Evolutionary conservation across 2,113 vertebrate species (phyloP).

Genomic region (Sceloporus tristichus): DNA sequence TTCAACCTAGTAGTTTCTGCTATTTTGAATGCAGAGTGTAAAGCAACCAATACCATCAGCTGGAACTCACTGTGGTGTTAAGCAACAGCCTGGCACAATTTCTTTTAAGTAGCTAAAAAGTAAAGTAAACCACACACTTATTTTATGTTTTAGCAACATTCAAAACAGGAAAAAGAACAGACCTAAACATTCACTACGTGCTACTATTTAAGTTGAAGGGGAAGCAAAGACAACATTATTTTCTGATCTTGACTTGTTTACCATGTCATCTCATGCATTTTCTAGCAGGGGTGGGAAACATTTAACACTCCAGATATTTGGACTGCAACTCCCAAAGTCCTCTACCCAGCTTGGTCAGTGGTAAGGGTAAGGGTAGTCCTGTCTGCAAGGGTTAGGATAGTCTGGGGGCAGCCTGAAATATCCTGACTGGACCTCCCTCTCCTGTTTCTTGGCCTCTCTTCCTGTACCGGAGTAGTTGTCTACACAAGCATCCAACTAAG

Average conservation of each 20-base stretch:
- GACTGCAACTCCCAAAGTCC: too few relatives aligned
- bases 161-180: slow-evolving; percentile 11
- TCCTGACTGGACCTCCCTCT: too few relatives aligned
- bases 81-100: neutral
- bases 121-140: slow-evolving; percentile 26
- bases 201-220: neutral
- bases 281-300: neutral
- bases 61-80: accelerated
- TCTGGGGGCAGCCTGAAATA: too few relatives aligned
- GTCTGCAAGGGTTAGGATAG: too few relatives aligned
- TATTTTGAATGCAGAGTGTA: neutral
- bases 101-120: slow-evolving; percentile 25
- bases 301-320: neutral
- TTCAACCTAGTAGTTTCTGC: neutral
- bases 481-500: too few relatives aligned
- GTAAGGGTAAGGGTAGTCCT: too few relatives aligned
- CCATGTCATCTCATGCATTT: slow-evolving; percentile 3
- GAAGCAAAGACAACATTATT: neutral
- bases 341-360: too few relatives aligned
- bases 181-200: neutral
- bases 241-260: neutral
- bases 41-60: neutral
- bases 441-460: too few relatives aligned
- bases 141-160: neutral
- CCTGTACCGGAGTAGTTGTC: too few relatives aligned